Percentiles rank a stretch among this genome's conserved stretches.
phyloP scores from a whole-genome alignment of 30 jellyfish, hydroid and myxozoan genomes.

The Mastigias papua region DNA sequence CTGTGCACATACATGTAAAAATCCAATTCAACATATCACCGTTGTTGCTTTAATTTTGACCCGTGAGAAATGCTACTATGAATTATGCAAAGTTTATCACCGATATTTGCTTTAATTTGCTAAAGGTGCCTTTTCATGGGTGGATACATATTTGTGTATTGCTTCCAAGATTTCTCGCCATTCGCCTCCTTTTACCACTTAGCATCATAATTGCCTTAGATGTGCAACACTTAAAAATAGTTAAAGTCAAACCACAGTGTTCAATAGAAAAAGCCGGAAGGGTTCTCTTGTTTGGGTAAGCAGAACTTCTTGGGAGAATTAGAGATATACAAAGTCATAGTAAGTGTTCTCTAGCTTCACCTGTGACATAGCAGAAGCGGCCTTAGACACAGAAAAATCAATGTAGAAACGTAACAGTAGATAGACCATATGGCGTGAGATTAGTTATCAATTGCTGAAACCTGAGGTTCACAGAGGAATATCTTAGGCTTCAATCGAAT shows the following conservation, averaged over 20 bases:
- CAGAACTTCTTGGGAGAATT: too few species aligned
- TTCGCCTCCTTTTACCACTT: conserved; percentile 10
- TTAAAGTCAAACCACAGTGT: neutral
- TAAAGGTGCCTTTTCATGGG: conserved; percentile 4
- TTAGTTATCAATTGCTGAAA: too few species aligned
- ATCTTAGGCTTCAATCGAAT: too few species aligned
- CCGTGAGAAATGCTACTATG: neutral
- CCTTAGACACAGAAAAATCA: neutral
- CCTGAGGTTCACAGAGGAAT: too few species aligned
- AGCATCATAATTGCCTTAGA: conserved; percentile 3
- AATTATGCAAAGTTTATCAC: neutral
- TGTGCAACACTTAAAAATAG: conserved; percentile 2
- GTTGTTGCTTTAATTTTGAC: neutral
- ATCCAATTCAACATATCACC: neutral
- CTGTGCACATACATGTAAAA: too few species aligned
- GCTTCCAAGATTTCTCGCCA: neutral
- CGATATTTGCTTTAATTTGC: neutral
- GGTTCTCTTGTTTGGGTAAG: neutral
- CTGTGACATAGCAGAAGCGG: neutral
- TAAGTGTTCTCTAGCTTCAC: neutral
- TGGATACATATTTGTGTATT: neutral
- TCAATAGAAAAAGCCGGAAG: neutral
- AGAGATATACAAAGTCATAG: too few species aligned
- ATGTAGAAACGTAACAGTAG: too few species aligned
- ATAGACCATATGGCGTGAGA: too few species aligned